phyloP scores from a whole-genome alignment of 2,113 vertebrate genomes.

The Embiotoca jacksoni region DNA sequence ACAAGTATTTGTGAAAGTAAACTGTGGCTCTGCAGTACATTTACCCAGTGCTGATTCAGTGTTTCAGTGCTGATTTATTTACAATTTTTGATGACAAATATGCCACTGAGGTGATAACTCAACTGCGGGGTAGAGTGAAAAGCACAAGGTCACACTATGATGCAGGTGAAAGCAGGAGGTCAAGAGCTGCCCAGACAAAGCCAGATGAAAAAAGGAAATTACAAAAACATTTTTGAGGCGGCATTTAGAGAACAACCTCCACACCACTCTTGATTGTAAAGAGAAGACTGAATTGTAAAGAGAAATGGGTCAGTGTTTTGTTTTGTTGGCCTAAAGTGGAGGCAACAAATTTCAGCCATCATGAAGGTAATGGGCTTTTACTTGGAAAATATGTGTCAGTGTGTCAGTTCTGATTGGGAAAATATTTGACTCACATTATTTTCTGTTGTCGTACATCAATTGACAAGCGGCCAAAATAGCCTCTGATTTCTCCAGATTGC shows the following conservation, averaged over 20 bases:
- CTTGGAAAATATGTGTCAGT: conserved; percentile 40
- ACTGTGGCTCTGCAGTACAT: not conserved
- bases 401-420: conserved; percentile 10
- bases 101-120: not conserved
- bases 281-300: not conserved
- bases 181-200: not conserved
- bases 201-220: conserved; percentile 9
- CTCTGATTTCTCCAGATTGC: not conserved
- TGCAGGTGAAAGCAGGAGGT: not conserved
- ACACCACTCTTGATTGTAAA: too few relatives aligned
- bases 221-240: conserved; percentile 12
- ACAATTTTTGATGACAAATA: not conserved
- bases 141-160: not conserved
- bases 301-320: conserved; percentile 16
- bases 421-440: conserved; percentile 16
- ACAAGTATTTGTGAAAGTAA: too few relatives aligned
- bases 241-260: not conserved
- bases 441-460: conserved; percentile 14
- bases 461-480: not conserved
- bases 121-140: not conserved
- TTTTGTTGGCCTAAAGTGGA: not conserved
- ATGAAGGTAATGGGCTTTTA: not conserved
- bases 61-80: not conserved
- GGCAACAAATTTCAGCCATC: conserved; percentile 1
- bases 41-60: not conserved